Conservation (phyloP, 2,888 invertebrate genomes). For the Pollenia angustigena region DNA sequence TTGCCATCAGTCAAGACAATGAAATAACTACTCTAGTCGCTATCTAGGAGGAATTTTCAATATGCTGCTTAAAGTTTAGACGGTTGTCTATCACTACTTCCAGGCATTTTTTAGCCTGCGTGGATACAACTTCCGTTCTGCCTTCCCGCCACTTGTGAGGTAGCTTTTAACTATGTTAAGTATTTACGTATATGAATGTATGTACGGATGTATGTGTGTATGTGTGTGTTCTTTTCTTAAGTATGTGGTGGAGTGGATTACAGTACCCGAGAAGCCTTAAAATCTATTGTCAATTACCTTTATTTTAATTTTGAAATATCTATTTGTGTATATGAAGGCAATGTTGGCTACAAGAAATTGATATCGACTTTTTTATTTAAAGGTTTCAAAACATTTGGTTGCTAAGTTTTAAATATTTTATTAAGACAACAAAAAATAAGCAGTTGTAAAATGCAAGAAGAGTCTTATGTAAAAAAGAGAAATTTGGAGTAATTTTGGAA, state of each 20-base stretch:
- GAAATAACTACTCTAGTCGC: no score
- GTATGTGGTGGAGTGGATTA: neutral
- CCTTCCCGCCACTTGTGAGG: no score
- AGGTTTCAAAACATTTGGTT: conserved; percentile 47
- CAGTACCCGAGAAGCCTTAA: conserved; percentile 16
- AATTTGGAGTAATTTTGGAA: no score
- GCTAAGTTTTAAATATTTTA: conserved; percentile 45
- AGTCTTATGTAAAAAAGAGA: no score
- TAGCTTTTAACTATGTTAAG: neutral
- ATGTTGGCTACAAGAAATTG: conserved; percentile 6
- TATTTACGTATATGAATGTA: neutral
- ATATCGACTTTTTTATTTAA: conserved; percentile 17
- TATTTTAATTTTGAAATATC: no score
- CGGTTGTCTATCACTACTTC: no score
- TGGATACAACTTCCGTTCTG: no score
- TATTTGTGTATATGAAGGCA: neutral
- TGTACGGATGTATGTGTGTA: neutral
- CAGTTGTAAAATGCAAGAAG: neutral
- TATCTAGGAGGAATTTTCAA: no score
- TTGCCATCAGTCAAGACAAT: no score
- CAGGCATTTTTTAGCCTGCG: no score
- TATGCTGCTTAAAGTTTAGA: no score
- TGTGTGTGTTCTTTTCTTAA: neutral
- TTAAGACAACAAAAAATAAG: conserved; percentile 20
- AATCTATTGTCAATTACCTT: conserved; percentile 20